These are phyloP conservation scores for Cheilosia vulpina DNA, from an alignment of 2,888 invertebrate species.

Conservation along the genomic window DNA sequence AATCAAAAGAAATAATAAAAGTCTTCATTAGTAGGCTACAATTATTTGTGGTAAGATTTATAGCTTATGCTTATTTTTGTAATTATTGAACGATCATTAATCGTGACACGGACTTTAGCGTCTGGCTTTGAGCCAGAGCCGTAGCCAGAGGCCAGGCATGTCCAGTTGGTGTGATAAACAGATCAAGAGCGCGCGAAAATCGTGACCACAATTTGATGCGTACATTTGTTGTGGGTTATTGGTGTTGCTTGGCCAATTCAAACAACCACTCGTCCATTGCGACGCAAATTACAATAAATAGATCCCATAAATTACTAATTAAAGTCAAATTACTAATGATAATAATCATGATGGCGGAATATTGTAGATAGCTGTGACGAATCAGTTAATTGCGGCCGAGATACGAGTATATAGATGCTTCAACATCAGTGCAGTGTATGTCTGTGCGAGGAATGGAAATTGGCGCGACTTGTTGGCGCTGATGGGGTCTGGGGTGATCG, in stretches of 20 bases:
- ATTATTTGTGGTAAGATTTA: constrained; percentile 7
- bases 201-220: constrained; percentile 44
- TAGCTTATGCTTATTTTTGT: constrained; percentile 55
- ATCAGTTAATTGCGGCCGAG: no score
- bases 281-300: constrained; percentile 42
- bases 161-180: constrained; percentile 29
- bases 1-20: neutral
- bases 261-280: neutral
- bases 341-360: constrained; percentile 39
- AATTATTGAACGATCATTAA: constrained; percentile 62
- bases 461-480: no score
- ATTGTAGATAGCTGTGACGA: neutral
- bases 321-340: constrained; percentile 46
- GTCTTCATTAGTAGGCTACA: neutral
- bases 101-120: constrained; percentile 62
- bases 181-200: constrained; percentile 34
- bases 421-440: no score
- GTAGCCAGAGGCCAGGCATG: no score
- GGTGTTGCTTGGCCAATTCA: neutral
- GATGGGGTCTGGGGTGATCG: no score
- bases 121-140: constrained; percentile 41
- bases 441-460: no score
- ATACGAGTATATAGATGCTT: no score
- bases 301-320: constrained; percentile 49
- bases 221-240: constrained; percentile 50